phyloP scores from a whole-genome alignment of 1,140 invertebrate genomes.

The Pachyrhynchus sulphureomaculatus region DNA sequence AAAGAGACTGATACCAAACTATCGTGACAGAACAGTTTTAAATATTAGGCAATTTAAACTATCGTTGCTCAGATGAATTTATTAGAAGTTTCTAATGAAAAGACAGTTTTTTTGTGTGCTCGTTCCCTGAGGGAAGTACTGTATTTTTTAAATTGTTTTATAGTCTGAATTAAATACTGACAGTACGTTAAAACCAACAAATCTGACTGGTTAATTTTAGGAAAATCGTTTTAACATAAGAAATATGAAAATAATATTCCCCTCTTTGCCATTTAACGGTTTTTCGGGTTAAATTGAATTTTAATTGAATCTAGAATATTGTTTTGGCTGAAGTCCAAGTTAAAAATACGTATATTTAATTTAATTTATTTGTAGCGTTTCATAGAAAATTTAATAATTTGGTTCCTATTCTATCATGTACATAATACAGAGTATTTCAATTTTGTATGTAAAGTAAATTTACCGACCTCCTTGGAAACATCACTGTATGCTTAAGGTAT shows the following conservation, averaged over 20 bases:
- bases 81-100: slow-evolving; percentile 7
- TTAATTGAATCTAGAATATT: slow-evolving; percentile 3
- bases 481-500: neutral
- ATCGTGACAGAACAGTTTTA: neutral
- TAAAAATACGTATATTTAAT: slow-evolving; percentile 1
- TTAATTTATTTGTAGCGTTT: slow-evolving; percentile 12
- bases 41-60: slow-evolving; percentile 12
- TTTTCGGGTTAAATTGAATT: neutral
- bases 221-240: too few relatives aligned
- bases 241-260: too few relatives aligned
- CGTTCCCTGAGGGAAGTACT: too few relatives aligned
- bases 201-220: too few relatives aligned
- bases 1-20: neutral
- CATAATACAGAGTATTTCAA: slow-evolving; percentile 7
- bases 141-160: too few relatives aligned
- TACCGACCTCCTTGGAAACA: neutral
- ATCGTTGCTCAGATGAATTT: slow-evolving; percentile 21
- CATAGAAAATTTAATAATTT: slow-evolving; percentile 9
- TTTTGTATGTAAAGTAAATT: neutral
- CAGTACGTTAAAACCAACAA: too few relatives aligned
- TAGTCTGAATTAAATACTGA: too few relatives aligned
- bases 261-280: too few relatives aligned
- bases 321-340: neutral
- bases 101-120: too few relatives aligned
- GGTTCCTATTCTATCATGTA: slow-evolving; percentile 18